Base-by-base conservation (phyloP, 30 jellyfish, hydroid and myxozoan species). In the Haliclystus octoradiatus region DNA sequence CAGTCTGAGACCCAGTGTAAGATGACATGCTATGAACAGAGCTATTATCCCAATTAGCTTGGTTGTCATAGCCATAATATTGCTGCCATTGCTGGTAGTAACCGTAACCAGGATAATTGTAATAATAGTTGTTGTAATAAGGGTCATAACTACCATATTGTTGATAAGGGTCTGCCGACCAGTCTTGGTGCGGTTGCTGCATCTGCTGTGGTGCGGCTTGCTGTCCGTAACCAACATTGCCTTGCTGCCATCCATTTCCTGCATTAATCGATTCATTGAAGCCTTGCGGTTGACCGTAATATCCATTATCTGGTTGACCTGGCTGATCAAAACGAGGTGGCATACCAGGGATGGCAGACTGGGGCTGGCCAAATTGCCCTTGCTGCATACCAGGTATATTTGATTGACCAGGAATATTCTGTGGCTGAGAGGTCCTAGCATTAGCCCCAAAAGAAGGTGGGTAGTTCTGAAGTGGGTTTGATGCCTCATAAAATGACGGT, bases 11-110 rank as follows among this genome's bases (percentile, higher is more conserved):
- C 76, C 94, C 65, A 1, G 69, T 50, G 70, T 72, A 81, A 66
- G 94, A 81, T 51, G 65, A 53, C 26, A 52, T 77, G 26, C 85
- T 69, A 60, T 80, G 93, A 27, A 69, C 79, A 3, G 94, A 81
- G 47, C 77, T 65, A 2, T 68, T 49, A 49, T 81, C 94, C 94
- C 94, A 81, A n/a, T n/a, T n/a, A 31, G 34, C 29, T 61, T n/a
- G 65, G 65, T 49, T 57, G 26, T 49, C 50, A 49, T 49, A 50
- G 13, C 34, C 65, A 50, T 62, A 64, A 5, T 63, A 71, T 23
- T 70, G 52, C 64, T 35, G 71, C 49, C 75, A 63, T 1, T 62
- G 74, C 23, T 49, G 62, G 25, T 60, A 64, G 13, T 64, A 26
- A 1, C 69, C 67, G 61, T 65, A 76, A 9, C 82, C 77, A 2